Base-by-base conservation (phyloP, 2,113 vertebrate genomes). In the Egretta garzetta region DNA sequence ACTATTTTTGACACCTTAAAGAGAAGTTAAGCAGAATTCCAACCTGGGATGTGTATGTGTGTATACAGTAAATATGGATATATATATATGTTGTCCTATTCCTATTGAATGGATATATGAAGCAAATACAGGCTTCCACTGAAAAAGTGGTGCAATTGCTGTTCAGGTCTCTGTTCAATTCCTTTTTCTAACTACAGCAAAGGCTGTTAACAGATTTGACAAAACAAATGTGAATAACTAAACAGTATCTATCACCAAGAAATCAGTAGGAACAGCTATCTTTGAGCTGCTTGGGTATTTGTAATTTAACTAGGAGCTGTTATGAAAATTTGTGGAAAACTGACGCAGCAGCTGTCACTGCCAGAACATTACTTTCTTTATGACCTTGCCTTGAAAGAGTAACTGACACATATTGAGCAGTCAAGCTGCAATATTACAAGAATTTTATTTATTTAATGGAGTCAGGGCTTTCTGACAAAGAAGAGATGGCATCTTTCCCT, bases 251-350 rank as follows among this genome's bases (percentile, higher is more conserved):
- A 64, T 62, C 71, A 93, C 39, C 58, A 73, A 60, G 62, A 88
- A 95, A 92, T 79, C 59, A 73, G 64, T 26, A 88, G 41, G 79
- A 80, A 76, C 12, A 72, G 32, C 39, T 80, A 63, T 88, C 90
- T 93, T 45, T 70, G 79, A 95, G 50, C 75, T 95, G 88, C 67
- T 35, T 93, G 10, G 9, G 10, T 73, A 73, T 90, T 83, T 94
- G 74, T 77, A 82, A 43, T 93, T 82, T 43, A 87, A 85, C 86
- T 60, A 84, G 35, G 50, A 90, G 70, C 66, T 81, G 32, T 77
- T 90, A 74, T 27, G 68, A 93, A 97, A 93, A 96, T 93, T 92
- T 80, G 91, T 85, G 77, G 87, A 85, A 94, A 96, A 94, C 74
- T 90, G 74, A 93, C 16, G 8, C 81, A 93, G 85, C 92, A 96